phyloP scores from a whole-genome alignment of 53 echinoderm and acorn worm species.

The Paelopatides confundens region DNA sequence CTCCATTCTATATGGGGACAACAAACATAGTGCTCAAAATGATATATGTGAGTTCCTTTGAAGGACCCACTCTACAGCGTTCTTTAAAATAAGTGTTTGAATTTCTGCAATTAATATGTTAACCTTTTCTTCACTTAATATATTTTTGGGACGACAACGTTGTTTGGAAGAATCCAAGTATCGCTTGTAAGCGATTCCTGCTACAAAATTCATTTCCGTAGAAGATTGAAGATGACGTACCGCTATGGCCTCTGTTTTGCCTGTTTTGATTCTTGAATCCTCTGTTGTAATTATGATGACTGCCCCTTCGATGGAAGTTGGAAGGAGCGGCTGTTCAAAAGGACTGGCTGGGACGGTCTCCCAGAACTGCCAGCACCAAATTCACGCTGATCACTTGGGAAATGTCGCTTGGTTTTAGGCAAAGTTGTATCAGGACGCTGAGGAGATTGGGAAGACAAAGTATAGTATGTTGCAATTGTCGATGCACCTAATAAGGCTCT shows the following conservation, averaged over 20 bases:
- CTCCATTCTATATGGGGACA: background rate
- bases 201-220: background rate
- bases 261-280: background rate
- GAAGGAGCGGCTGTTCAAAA: background rate
- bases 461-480: background rate
- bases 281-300: background rate
- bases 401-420: background rate
- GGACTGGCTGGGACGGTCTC: background rate
- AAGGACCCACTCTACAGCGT: background rate
- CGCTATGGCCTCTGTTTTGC: background rate
- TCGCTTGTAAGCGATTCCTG: background rate
- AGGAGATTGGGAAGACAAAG: background rate
- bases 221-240: background rate
- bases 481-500: constrained; percentile 2
- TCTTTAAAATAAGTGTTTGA: constrained; percentile 5
- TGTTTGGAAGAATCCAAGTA: background rate
- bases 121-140: too few relatives aligned
- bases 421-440: too few relatives aligned
- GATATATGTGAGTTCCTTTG: background rate
- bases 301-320: background rate
- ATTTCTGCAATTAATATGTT: background rate
- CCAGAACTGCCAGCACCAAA: constrained; percentile 12
- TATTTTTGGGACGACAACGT: background rate
- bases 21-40: constrained; percentile 9
- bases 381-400: background rate